These are phyloP conservation scores for Ondatra zibethicus DNA, from an alignment of 2,113 vertebrate species.

Conservation along the genomic window DNA sequence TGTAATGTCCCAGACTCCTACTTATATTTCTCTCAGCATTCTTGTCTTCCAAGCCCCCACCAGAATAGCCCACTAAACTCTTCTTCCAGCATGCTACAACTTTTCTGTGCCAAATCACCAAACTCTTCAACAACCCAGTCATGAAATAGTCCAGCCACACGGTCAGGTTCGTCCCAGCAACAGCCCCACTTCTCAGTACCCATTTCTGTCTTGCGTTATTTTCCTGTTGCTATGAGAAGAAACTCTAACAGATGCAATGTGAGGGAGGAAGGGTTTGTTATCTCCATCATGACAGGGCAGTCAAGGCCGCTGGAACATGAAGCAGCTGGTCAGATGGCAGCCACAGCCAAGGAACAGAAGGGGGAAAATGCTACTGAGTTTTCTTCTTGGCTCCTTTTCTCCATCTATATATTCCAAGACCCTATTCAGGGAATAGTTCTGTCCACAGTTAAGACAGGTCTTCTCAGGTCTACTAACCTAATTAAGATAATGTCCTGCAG, in stretches of 20 bases:
- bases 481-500: not conserved
- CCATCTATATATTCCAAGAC: not conserved
- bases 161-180: no score
- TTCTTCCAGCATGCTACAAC: not conserved
- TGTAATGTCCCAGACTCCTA: not conserved
- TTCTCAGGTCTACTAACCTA: not conserved
- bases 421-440: not conserved
- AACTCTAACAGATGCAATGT: not conserved
- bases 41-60: not conserved
- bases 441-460: not conserved
- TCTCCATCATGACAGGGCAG: not conserved
- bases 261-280: no score
- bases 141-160: not conserved
- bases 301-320: no score
- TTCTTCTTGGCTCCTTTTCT: no score
- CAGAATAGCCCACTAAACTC: not conserved
- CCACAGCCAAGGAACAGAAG: not conserved
- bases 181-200: not conserved
- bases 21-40: not conserved
- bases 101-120: not conserved
- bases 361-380: not conserved
- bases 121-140: not conserved
- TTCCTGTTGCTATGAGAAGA: not conserved
- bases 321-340: not conserved
- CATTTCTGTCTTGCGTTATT: not conserved